Evolutionary conservation across 2,888 invertebrate species (phyloP).

Genomic region (Sinopyrophorus schimmeli): DNA sequence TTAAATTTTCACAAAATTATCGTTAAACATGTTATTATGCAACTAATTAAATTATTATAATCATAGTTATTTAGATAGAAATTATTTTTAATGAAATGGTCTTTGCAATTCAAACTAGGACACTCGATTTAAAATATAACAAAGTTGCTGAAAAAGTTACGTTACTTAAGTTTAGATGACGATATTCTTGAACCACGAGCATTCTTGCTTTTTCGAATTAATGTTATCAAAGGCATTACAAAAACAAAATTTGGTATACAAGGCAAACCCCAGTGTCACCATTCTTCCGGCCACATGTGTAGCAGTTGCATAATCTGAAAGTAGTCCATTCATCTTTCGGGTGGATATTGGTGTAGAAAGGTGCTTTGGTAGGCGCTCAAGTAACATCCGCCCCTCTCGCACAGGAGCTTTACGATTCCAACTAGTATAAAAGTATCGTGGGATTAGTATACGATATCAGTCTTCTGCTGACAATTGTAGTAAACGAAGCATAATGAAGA

Average conservation of each 20-base stretch:
- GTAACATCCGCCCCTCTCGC: slow-evolving; percentile 45
- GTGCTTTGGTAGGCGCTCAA: slow-evolving; percentile 34
- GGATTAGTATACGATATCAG: slow-evolving; percentile 41
- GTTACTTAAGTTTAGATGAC: too few species aligned
- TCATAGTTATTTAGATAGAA: neutral
- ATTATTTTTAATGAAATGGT: too few species aligned
- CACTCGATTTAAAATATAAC: too few species aligned
- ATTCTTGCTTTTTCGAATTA: too few species aligned
- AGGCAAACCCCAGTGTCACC: slow-evolving; percentile 15
- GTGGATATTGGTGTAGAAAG: slow-evolving; percentile 42
- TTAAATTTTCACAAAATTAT: too few species aligned
- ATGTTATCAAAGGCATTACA: too few species aligned
- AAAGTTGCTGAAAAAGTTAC: too few species aligned
- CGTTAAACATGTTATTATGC: too few species aligned
- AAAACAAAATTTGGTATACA: neutral
- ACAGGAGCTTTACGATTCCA: slow-evolving; percentile 34
- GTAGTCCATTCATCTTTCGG: slow-evolving; percentile 45
- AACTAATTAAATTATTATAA: neutral
- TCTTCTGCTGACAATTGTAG: slow-evolving; percentile 45
- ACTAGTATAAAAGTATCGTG: slow-evolving; percentile 45
- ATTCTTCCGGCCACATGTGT: slow-evolving; percentile 31
- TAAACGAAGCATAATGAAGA: slow-evolving; percentile 47
- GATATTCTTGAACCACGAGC: too few species aligned
- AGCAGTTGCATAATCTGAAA: slow-evolving; percentile 43
- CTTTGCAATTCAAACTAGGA: too few species aligned